Base-by-base conservation (phyloP, 2,113 vertebrate species). In the Dendropsophus ebraccatus region DNA sequence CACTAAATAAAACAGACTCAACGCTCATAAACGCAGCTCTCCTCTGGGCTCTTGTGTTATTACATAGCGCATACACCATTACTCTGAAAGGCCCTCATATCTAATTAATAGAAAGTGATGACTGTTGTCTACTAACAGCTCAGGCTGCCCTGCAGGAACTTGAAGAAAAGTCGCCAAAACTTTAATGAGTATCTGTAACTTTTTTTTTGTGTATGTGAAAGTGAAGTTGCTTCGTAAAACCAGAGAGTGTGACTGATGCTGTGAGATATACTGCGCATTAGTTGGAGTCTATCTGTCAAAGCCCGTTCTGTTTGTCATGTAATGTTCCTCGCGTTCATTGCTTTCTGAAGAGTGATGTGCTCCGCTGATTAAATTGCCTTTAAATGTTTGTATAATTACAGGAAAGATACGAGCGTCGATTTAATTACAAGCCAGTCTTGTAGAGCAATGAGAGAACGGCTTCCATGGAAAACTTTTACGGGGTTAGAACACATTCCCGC, bases 341-440 rank as follows among this genome's bases (percentile, higher is more conserved):
- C 69, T 56, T 83, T 73, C 19, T 74, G 69, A 56, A 28, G 72
- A 84, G 70, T 84, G 82, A 84, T 84, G 72, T 75, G 82, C 70
- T 54, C 81, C 17, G 69, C 50, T 74, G 70, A 84, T 84, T 84
- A 75, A 47, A 84, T 84, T 84, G 60, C 54, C 72, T 70, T 58
- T 73, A 56, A 83, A 52, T 54, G 23, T 84, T 84, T 84, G 28
- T 75, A 60, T 84, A 84, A 75, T 75, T 84, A 75, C 82, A 62
- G 82, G 82, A 84, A 84, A 75, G 82, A 75, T 60, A 47, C 50
- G 4, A 72, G 32, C 30, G 28, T 82, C 45, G 28, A 73, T 73
- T 74, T 84, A 84, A 84, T 84, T 74, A 84, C 50, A 54, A n/a
- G 74, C 70, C 23, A 58, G 49, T 41, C 81, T 45, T n/a, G 19